These are phyloP conservation scores for Hypolimnas misippus DNA, from an alignment of 2,888 invertebrate genomes.

Conservation along the genomic window DNA sequence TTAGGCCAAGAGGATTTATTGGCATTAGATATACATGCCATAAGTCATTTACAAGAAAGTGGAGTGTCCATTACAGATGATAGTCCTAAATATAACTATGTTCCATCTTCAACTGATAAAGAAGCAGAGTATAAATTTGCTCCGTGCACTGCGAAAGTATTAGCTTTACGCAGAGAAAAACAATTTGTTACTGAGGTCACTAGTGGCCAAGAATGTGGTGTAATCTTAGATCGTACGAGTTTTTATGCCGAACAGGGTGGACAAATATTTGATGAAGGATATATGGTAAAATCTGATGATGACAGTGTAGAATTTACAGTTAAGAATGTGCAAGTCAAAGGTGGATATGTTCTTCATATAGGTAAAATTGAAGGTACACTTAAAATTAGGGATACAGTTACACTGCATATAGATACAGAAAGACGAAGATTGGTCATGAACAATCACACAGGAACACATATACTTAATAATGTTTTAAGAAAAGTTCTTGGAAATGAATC, in stretches of 20 bases:
- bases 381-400: slow-evolving; percentile 92
- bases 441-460: slow-evolving; percentile 99
- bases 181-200: slow-evolving; percentile 92
- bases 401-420: slow-evolving; percentile 91
- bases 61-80: slow-evolving; percentile 94
- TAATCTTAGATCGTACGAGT: slow-evolving; percentile 95
- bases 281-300: slow-evolving; percentile 91
- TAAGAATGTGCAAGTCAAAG: slow-evolving; percentile 96
- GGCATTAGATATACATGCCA: slow-evolving; percentile 97
- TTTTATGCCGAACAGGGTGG: slow-evolving; percentile 99
- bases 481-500: slow-evolving; percentile 95
- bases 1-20: slow-evolving; percentile 92
- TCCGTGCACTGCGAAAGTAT: slow-evolving; percentile 88
- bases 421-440: slow-evolving; percentile 97
- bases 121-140: slow-evolving; percentile 91
- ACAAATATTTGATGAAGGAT: slow-evolving; percentile 98
- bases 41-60: slow-evolving; percentile 93
- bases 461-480: slow-evolving; percentile 96
- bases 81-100: slow-evolving; percentile 95
- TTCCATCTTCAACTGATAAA: slow-evolving; percentile 84
- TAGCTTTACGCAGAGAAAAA: slow-evolving; percentile 92
- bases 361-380: slow-evolving; percentile 94
- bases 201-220: slow-evolving; percentile 95
- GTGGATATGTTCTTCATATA: slow-evolving; percentile 97
- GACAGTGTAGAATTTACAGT: slow-evolving; percentile 96